These are phyloP conservation scores for Leuciscus idus DNA, from an alignment of 2,113 vertebrate species.

Conservation along the genomic window DNA sequence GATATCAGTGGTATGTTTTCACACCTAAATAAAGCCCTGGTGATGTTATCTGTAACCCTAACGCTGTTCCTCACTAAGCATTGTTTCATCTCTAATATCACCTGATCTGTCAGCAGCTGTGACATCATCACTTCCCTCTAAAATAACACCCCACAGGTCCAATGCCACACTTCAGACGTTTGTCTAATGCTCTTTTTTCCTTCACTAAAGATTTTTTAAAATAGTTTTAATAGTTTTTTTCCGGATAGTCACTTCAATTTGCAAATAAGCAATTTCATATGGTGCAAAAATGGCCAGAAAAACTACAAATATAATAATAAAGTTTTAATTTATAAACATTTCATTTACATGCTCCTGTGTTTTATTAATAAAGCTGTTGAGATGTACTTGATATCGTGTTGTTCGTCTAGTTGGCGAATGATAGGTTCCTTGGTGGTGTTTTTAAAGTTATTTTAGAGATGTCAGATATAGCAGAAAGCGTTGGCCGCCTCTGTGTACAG, in stretches of 20 bases:
- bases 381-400: constrained; percentile 56
- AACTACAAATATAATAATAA: background rate
- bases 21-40: constrained; percentile 38
- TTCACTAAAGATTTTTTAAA: background rate
- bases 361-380: constrained; percentile 27
- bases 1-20: background rate
- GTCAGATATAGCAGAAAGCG: constrained; percentile 65
- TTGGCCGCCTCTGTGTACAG: constrained; percentile 62
- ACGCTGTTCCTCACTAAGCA: constrained; percentile 40
- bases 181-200: background rate
- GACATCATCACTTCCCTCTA: constrained; percentile 65
- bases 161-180: background rate
- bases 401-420: constrained; percentile 45
- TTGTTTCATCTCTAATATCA: constrained; percentile 65
- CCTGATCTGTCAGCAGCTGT: constrained; percentile 68
- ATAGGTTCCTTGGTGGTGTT: constrained; percentile 14
- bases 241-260: background rate
- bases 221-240: background rate
- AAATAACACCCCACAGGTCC: background rate
- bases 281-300: background rate
- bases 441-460: constrained; percentile 58
- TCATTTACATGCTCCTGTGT: background rate
- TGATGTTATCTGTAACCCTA: constrained; percentile 23
- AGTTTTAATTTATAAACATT: background rate
- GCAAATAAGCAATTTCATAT: background rate